These are phyloP conservation scores for Sinocyclocheilus rhinocerous DNA, from an alignment of 2,113 vertebrate genomes.

Conservation along the genomic window DNA sequence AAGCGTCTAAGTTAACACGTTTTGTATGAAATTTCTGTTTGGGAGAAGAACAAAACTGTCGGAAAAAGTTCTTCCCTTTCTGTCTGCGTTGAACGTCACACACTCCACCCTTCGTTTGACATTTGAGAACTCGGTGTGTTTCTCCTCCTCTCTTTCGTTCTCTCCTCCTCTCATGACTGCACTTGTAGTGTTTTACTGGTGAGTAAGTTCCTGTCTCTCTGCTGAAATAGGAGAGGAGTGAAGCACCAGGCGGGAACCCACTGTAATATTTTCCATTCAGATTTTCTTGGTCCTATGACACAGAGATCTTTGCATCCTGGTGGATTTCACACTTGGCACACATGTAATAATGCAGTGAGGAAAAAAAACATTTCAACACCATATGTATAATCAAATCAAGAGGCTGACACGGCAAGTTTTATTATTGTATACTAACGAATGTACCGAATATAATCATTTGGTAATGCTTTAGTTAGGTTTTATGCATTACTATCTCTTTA, in stretches of 20 bases:
- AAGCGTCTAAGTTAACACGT: slow-evolving; percentile 17
- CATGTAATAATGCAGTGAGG: neutral
- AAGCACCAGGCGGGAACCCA: neutral
- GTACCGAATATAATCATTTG: neutral
- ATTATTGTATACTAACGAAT: neutral
- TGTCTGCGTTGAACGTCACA: slow-evolving; percentile 64
- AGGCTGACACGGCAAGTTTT: neutral
- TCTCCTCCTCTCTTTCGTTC: slow-evolving; percentile 25
- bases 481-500: neutral
- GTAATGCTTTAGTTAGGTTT: neutral
- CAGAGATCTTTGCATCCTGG: neutral
- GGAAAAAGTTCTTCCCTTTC: slow-evolving; percentile 72
- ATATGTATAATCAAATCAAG: neutral
- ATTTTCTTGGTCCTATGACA: slow-evolving; percentile 3
- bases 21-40: slow-evolving; percentile 31
- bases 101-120: slow-evolving; percentile 70
- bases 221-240: slow-evolving; percentile 12
- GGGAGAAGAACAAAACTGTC: slow-evolving; percentile 62
- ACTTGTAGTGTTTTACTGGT: neutral
- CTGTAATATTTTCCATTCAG: slow-evolving; percentile 25
- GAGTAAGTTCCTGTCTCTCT: slow-evolving; percentile 10
- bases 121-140: slow-evolving; percentile 50
- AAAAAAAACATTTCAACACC: neutral
- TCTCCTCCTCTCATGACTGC: slow-evolving; percentile 19
- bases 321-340: neutral